Percentiles rank a stretch among this genome's conserved stretches.
These are phyloP conservation scores for Sesamia inferens DNA, from an alignment of 2,888 invertebrate genomes.

Conservation along the genomic window DNA sequence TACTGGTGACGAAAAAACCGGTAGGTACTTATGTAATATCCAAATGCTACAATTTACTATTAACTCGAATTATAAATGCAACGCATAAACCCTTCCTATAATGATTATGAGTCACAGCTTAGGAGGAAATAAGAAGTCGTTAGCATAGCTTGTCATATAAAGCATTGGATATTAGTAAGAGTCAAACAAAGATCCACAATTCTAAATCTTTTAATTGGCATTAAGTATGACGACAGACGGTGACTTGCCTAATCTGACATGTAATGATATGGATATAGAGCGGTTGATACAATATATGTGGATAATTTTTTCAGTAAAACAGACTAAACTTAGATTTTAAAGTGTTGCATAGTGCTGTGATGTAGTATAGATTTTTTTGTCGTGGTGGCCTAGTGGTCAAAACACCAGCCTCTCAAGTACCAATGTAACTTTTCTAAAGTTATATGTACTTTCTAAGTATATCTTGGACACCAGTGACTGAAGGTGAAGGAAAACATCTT, in stretches of 20 bases:
- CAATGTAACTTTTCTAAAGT: no score
- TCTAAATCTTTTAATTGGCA: conserved; percentile 90
- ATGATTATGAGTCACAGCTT: conserved; percentile 42
- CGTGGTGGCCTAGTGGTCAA: no score
- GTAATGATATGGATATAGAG: conserved; percentile 81
- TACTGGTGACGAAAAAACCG: conserved; percentile 16
- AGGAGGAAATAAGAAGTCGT: conserved; percentile 44
- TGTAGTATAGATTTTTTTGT: no score
- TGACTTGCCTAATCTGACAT: conserved; percentile 87
- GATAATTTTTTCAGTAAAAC: background rate
- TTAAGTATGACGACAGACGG: conserved; percentile 88
- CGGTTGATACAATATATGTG: conserved; percentile 39
- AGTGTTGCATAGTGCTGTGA: no score
- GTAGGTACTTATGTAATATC: conserved; percentile 32
- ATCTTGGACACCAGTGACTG: no score
- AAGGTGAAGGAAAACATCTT: no score
- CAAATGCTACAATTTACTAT: conserved; percentile 10
- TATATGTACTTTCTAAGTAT: no score
- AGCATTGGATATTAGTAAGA: conserved; percentile 80
- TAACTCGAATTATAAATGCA: conserved; percentile 26
- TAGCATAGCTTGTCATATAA: conserved; percentile 48
- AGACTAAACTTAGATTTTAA: background rate
- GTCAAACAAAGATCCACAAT: conserved; percentile 89
- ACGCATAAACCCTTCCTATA: conserved; percentile 24
- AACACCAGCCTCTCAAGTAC: no score